phyloP scores from a whole-genome alignment of 2,888 invertebrate species.

The Mallateleia sp. region DNA sequence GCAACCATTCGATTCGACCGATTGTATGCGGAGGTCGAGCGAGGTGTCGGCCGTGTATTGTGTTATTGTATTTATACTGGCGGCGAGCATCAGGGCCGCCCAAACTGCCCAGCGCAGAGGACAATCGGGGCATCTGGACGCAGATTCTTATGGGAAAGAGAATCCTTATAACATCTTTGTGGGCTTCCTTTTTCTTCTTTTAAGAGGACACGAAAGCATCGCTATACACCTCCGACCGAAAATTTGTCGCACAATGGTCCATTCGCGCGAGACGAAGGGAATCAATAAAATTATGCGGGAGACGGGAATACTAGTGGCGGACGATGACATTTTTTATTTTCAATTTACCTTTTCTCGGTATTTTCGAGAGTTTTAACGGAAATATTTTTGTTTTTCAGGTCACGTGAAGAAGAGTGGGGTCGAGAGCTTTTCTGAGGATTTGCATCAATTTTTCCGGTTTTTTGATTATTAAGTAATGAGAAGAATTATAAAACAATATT shows the following conservation, averaged over 20 bases:
- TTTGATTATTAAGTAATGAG: too few relatives aligned
- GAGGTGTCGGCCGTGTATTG: slow-evolving; percentile 75
- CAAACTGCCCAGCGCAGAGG: slow-evolving; percentile 45
- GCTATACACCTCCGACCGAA: not conserved
- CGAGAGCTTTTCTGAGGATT: too few relatives aligned
- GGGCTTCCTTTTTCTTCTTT: slow-evolving; percentile 31
- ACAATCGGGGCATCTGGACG: slow-evolving; percentile 69
- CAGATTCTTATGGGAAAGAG: slow-evolving; percentile 47
- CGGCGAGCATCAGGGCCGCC: slow-evolving; percentile 62
- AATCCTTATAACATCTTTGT: slow-evolving; percentile 44
- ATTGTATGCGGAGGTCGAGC: slow-evolving; percentile 47
- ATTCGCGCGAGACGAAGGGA: not conserved
- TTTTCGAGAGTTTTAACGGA: too few relatives aligned
- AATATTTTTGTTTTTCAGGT: too few relatives aligned
- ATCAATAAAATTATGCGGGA: not conserved
- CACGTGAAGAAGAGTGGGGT: too few relatives aligned
- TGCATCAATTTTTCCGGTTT: too few relatives aligned
- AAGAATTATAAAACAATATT: too few relatives aligned
- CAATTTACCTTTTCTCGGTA: too few relatives aligned
- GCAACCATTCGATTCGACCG: slow-evolving; percentile 26
- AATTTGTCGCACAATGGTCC: slow-evolving; percentile 36
- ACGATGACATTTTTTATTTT: too few relatives aligned
- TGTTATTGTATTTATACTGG: slow-evolving; percentile 76
- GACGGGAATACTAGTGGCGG: not conserved
- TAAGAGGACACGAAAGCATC: slow-evolving; percentile 15